Evolutionary conservation across 1,140 invertebrate genomes (phyloP), one percentile per base, ranked within the genome.

Genomic region (Spodoptera litura): DNA sequence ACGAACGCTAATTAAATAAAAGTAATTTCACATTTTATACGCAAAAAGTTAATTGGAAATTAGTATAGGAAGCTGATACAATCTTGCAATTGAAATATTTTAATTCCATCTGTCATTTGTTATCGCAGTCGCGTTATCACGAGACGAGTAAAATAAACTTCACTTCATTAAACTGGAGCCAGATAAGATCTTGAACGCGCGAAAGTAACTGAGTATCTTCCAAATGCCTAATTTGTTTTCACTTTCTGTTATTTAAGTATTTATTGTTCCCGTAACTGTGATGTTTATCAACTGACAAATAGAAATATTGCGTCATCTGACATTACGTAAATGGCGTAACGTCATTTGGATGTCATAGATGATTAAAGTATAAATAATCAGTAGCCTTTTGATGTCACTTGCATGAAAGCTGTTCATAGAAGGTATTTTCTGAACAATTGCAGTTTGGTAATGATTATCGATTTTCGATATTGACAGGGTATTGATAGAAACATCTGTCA

Each of bases 251-350:
- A 89, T 44, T 44, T 88, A 84, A 86, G 82, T 64, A 51, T 53
- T 78, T 82, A 83, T 86, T 87, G 84, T 88, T 87, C 85, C 84
- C 79, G 77, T 76, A 52, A 73, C 80, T 59, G 64, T 83, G 88
- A 91, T 91, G 71, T 56, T 90, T 90, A 91, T 89, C 85, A 68
- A 70, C 78, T 90, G 86, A 91, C 87, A 91, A 90, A 93, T 91
- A 86, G 82, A 83, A 89, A 85, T 91, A 89, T 88, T 86, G 87
- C 83, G 77, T 85, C 77, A 77, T 78, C 75, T 83, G 83, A 86
- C 75, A 81, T 92, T 90, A 87, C 78, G 87, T 77, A 91, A 91
- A 91, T 85, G 80, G 73, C 78, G 84, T 88, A 89, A 89, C 86
- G 71, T 59, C 73, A 81, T 62, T 83, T 78, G 75, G 64, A 64